phyloP scores from a whole-genome alignment of 2,888 invertebrate genomes.

The Acrobasis consociella region DNA sequence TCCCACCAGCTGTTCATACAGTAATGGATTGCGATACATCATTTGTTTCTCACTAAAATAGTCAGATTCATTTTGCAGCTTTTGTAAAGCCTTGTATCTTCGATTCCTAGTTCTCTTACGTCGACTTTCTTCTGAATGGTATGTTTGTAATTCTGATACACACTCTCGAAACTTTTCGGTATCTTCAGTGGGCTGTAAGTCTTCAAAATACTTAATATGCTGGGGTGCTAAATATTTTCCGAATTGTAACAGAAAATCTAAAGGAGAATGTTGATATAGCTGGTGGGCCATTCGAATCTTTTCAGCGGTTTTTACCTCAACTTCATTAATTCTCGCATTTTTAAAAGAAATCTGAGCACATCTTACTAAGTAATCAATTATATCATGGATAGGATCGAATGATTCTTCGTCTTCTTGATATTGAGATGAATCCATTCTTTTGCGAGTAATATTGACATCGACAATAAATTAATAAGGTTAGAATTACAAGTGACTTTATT shows the following conservation, averaged over 20 bases:
- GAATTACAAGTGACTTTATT: too few species aligned
- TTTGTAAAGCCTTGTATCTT: constrained; percentile 90
- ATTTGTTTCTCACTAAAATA: constrained; percentile 97
- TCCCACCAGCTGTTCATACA: constrained; percentile 95
- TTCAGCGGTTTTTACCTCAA: constrained; percentile 86
- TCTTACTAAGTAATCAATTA: constrained; percentile 84
- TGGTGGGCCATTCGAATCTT: constrained; percentile 87
- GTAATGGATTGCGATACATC: constrained; percentile 94
- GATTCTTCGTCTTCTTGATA: constrained; percentile 40
- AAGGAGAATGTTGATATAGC: constrained; percentile 85
- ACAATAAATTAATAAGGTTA: too few species aligned
- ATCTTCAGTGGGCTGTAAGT: constrained; percentile 44
- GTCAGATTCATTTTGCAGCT: constrained; percentile 85
- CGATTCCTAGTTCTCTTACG: constrained; percentile 88
- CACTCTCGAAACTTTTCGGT: constrained; percentile 85
- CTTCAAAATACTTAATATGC: constrained; percentile 88
- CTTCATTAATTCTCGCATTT: constrained; percentile 91
- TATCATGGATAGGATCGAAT: constrained; percentile 74
- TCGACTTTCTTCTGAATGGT: constrained; percentile 76
- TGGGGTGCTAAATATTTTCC: constrained; percentile 86
- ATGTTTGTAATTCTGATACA: constrained; percentile 83
- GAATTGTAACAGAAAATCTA: constrained; percentile 89
- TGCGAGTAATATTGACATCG: too few species aligned
- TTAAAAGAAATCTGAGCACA: constrained; percentile 87
- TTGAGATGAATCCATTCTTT: background rate